Evolutionary conservation across 2,888 invertebrate genomes (phyloP), one percentile per base, ranked within the genome.

Genomic region (Aquatica leii): DNA sequence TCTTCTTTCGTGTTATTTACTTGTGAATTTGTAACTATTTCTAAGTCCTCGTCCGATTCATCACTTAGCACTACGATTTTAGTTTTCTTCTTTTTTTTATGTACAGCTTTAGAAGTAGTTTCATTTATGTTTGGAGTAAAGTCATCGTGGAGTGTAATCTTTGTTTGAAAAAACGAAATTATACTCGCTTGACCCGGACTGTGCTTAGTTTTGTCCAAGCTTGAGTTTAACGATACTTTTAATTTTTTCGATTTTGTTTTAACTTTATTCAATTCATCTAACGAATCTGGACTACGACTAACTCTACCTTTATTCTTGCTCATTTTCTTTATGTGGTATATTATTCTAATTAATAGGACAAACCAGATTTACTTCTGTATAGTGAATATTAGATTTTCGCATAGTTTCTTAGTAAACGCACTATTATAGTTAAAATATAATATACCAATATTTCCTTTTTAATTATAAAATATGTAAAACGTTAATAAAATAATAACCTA

Each of bases 141-240:
- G 1, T 5, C 11, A 20, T 20, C 41, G 14, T 15, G 17, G 17
- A 14, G 12, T 11, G 57, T 17, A 1, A 31, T 21, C 15, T 40
- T 20, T 35, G 41, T 51, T 40, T 34, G 48, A 18, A 58, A 62
- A 50, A 62, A 62, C 31, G 58, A 54, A n/a, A 20, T 21, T 17
- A 62, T 58, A 12, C 21, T 41, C 11, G 41, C 37, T 41, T 62
- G 62, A n/a, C 24, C 14, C 2, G 5, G 21, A n/a, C 35, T 40
- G 12, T 41, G 40, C 1, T 54, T 37, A 1, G 0, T 1, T 53
- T 53, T 57, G 34, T 11, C 48, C 6, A 21, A 34, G 12, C 12
- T 52, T 14, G 37, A 15, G 54, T 51, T 55, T 12, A 61, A 14
- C 0, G 61, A 61, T n/a, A 61, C 20, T 24, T 34, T 54, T 9